Evolutionary conservation across 2,113 vertebrate genomes (phyloP).

Genomic region (Rhynchopsitta pachyrhyncha): DNA sequence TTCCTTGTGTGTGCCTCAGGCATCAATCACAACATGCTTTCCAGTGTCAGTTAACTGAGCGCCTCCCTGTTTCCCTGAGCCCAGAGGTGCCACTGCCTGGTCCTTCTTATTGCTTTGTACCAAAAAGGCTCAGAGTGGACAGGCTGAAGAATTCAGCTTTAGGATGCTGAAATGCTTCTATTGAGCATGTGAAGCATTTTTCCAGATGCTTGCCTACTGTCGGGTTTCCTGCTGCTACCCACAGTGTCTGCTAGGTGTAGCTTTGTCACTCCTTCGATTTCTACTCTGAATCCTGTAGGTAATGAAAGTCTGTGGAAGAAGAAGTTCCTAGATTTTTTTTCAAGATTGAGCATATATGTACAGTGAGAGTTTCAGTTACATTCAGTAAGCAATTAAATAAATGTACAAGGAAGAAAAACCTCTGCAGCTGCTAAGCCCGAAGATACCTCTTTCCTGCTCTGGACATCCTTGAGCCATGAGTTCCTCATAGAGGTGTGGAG

Average conservation of each 20-base stretch:
- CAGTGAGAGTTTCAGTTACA: neutral
- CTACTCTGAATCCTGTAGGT: neutral
- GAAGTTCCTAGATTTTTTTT: neutral
- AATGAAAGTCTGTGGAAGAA: neutral
- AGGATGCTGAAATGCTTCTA: neutral
- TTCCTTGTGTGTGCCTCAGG: fast-evolving
- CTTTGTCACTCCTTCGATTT: neutral
- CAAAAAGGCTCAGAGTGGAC: neutral
- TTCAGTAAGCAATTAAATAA: neutral
- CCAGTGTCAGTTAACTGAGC: neutral
- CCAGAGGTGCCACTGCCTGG: neutral
- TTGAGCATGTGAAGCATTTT: neutral
- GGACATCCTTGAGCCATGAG: neutral
- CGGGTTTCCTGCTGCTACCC: neutral
- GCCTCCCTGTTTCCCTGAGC: neutral
- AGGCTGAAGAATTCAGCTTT: neutral
- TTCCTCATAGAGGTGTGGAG: neutral
- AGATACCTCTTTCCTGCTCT: neutral
- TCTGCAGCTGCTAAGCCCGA: neutral
- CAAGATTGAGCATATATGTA: neutral
- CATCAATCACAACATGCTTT: neutral
- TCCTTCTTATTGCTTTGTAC: neutral
- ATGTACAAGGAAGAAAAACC: neutral
- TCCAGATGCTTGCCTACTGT: neutral
- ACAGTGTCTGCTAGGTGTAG: neutral